Base-by-base conservation (phyloP, 2,888 invertebrate genomes). In the Electrophaes corylata region DNA sequence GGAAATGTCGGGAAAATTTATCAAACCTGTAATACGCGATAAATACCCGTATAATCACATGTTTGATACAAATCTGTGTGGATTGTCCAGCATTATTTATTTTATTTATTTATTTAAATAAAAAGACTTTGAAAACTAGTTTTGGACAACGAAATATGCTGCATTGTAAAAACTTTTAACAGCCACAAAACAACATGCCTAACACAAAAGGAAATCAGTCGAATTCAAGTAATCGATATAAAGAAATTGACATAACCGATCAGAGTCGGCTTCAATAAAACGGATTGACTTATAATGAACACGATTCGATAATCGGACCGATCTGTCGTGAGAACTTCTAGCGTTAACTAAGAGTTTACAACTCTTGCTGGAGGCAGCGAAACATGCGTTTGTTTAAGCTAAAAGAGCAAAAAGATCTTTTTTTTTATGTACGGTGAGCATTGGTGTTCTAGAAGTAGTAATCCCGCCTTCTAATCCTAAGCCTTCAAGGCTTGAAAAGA, bases 181-280 rank as follows among this genome's bases (percentile, higher is more conserved):
- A 37, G n/a, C 16, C 4, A 29, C 49, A 41, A 46, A 51, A 44
- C 43, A 47, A 14, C 61, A 62, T 52, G 58, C 55, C 64, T 62
- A 60, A 64, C 62, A 62, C 64, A 57, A 64, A 62, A 55, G 60
- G 52, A 56, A 59, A 37, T 50, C 52, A 47, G 44, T 57, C 45
- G 16, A 31, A 58, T 39, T 53, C 56, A 41, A 56, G 56, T 58
- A 65, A 60, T 64, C 60, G 60, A 57, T 62, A 41, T 64, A 75
- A 76, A 79, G 82, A 83, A 85, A 86, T 84, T 84, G 88, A 86
- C 86, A 86, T 73, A 78, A 74, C 75, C 62, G 60, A 67, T 88
- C 87, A 88, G 88, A 89, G 88, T 81, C 88, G 88, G 88, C 80
- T 85, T 80, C 85, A 88, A 89, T 90, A 90, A 88, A 87, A 86